phyloP scores from a whole-genome alignment of 2,113 vertebrate species.

The Electrona antarctica region DNA sequence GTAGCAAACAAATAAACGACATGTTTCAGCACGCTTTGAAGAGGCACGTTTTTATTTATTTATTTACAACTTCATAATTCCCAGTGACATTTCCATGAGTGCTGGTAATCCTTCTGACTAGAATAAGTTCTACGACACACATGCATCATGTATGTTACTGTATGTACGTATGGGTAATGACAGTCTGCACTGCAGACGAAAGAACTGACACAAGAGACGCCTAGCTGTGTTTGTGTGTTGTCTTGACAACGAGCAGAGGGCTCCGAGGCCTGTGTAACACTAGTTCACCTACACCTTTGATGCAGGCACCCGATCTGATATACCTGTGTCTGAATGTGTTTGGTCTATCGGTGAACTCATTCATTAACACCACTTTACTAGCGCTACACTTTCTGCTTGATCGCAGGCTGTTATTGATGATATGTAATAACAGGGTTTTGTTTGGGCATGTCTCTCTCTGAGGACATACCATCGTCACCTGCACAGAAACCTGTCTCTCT shows the following conservation, averaged over 20 bases:
- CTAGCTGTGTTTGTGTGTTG: constrained; percentile 70
- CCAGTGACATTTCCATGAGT: background rate
- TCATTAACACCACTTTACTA: background rate
- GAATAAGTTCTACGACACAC: background rate
- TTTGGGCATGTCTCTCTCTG: constrained; percentile 26
- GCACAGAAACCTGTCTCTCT: constrained; percentile 47
- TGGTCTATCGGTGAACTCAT: background rate
- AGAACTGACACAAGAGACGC: constrained; percentile 74
- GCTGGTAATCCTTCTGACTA: background rate
- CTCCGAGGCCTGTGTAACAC: constrained; percentile 48
- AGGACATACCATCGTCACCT: constrained; percentile 44
- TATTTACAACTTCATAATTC: background rate
- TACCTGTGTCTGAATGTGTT: background rate
- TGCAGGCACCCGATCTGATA: constrained; percentile 15
- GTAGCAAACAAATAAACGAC: too few species aligned
- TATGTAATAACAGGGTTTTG: constrained; percentile 32
- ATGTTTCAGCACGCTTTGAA: too few species aligned
- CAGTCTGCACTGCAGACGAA: constrained; percentile 42
- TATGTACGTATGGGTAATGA: constrained; percentile 19
- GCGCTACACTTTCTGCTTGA: background rate
- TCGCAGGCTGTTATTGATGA: background rate
- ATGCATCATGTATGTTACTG: constrained; percentile 7
- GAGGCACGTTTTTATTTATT: background rate
- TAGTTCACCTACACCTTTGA: constrained; percentile 49
- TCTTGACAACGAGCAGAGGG: constrained; percentile 64